A percentile compares a stretch with the other conserved stretches of the same genome.
Conservation (phyloP, 2,797 vertebrate genomes). For the Aphelocoma californica region DNA sequence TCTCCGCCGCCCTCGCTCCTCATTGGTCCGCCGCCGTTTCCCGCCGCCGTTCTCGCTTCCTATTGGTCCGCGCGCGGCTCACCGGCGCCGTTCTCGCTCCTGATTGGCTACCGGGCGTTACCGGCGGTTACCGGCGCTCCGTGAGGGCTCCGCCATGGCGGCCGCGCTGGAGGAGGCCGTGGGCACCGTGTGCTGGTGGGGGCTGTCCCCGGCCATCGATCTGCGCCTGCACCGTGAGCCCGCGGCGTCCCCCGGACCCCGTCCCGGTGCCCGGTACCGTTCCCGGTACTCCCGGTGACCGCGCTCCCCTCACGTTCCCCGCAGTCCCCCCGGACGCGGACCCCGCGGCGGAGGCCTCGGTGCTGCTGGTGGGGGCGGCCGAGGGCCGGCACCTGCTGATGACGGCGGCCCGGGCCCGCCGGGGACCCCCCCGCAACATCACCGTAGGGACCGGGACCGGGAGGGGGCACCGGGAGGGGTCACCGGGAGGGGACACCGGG, state of each 20-base stretch:
- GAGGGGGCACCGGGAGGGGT: background rate
- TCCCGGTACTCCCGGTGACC: background rate
- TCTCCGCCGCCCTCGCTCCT: accelerated
- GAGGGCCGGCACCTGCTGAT: background rate
- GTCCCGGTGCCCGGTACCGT: accelerated
- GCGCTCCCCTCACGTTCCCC: background rate
- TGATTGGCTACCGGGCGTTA: background rate
- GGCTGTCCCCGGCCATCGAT: background rate
- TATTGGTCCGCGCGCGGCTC: accelerated
- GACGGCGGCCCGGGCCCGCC: background rate
- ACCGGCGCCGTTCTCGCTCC: background rate
- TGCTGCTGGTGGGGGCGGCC: background rate
- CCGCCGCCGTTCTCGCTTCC: background rate
- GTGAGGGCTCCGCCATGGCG: background rate
- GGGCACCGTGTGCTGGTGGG: background rate
- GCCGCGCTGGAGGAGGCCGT: background rate
- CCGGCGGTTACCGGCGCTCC: background rate
- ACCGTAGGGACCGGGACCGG: background rate
- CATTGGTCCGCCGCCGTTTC: accelerated
- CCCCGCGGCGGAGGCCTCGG: background rate
- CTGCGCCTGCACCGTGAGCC: background rate
- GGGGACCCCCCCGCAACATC: background rate
- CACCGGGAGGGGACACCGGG: background rate
- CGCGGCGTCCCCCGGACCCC: accelerated
- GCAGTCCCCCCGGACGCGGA: background rate